These are phyloP conservation scores for Tetrapedia diversipes DNA, from an alignment of 2,888 invertebrate species.

Conservation along the genomic window DNA sequence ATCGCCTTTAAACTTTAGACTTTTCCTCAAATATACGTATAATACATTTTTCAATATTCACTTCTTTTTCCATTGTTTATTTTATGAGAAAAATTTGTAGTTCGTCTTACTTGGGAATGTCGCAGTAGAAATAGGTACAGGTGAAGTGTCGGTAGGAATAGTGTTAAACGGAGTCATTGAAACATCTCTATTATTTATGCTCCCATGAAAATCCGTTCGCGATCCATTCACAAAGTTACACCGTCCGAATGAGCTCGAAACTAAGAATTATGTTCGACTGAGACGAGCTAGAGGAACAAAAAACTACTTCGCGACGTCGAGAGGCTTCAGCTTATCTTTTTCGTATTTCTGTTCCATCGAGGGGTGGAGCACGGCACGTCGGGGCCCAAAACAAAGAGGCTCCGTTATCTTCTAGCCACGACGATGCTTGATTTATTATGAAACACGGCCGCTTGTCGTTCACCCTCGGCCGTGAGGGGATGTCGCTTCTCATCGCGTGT, in stretches of 20 bases:
- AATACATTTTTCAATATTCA: no score
- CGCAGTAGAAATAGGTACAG: no score
- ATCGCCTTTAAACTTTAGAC: no score
- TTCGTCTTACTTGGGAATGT: no score
- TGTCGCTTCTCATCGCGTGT: slow-evolving; percentile 1
- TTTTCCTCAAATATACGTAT: no score
- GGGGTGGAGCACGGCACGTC: not conserved
- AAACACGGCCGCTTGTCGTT: slow-evolving; percentile 9
- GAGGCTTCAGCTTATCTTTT: not conserved
- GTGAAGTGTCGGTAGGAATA: no score
- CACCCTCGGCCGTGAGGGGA: not conserved
- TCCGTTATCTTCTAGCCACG: slow-evolving; percentile 9
- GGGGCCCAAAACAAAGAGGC: slow-evolving; percentile 7
- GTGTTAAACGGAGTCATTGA: no score
- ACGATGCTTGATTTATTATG: slow-evolving; percentile 56
- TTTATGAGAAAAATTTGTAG: no score
- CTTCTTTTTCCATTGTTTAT: no score
- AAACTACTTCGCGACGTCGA: no score
- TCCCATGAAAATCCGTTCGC: no score
- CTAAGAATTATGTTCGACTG: not conserved
- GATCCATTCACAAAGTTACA: not conserved
- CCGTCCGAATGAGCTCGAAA: not conserved
- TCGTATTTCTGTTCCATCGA: not conserved
- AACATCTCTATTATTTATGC: no score
- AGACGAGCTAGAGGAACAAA: not conserved